Percentiles rank a stretch among this genome's conserved stretches.
phyloP scores from a whole-genome alignment of 2,113 vertebrate genomes.

The Microtus oregoni region DNA sequence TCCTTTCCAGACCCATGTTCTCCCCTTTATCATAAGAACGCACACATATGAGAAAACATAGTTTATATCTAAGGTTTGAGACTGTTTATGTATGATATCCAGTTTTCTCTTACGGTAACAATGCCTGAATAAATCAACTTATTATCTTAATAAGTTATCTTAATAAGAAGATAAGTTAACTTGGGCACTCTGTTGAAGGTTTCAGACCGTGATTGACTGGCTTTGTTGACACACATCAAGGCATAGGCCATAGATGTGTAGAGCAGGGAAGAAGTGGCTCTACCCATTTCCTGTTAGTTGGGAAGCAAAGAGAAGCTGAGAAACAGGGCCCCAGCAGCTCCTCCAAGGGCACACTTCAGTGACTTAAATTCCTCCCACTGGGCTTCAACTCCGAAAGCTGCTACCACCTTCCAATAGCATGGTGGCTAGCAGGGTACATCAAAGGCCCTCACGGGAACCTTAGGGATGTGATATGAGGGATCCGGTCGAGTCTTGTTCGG shows the following conservation, averaged over 20 bases:
- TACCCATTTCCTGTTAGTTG: neutral
- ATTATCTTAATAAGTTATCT: no score
- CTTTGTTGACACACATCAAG: neutral
- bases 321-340: neutral
- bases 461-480: no score
- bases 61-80: neutral
- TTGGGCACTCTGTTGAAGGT: neutral
- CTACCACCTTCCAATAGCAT: neutral
- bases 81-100: neutral
- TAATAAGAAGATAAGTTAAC: neutral
- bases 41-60: neutral
- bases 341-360: neutral
- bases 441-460: neutral
- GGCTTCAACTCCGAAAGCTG: neutral
- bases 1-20: neutral
- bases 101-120: neutral
- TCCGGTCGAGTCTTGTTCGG: neutral
- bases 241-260: neutral
- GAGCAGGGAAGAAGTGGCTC: accelerated
- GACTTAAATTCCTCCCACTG: neutral
- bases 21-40: neutral
- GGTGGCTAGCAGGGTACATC: neutral
- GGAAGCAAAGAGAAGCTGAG: neutral
- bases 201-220: neutral
- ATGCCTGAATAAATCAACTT: neutral